Conservation (phyloP, 2,113 vertebrate genomes). For the Oceanodroma tethys region DNA sequence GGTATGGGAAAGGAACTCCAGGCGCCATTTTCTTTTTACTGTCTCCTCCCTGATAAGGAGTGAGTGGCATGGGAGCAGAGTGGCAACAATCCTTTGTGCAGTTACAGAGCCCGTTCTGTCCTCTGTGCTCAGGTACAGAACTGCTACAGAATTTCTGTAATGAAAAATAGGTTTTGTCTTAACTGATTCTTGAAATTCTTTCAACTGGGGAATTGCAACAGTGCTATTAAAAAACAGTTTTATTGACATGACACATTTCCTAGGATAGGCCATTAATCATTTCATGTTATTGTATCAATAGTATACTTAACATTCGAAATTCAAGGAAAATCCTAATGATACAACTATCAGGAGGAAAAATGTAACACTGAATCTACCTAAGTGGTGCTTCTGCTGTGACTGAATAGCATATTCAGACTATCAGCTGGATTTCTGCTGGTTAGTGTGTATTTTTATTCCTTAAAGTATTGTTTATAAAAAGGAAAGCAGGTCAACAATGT, state of each 20-base stretch:
- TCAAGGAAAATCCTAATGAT: background rate
- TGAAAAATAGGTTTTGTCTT: conserved; percentile 42
- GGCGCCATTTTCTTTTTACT: background rate
- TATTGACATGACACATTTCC: conserved; percentile 10
- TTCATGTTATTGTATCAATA: background rate
- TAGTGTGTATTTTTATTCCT: background rate
- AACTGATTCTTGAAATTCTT: conserved; percentile 5
- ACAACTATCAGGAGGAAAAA: background rate
- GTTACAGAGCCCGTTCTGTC: background rate
- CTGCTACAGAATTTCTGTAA: background rate
- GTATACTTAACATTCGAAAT: background rate
- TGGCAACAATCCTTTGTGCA: background rate
- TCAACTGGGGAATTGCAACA: background rate
- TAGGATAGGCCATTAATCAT: background rate
- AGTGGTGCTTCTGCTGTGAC: background rate
- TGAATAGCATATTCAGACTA: background rate
- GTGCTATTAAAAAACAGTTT: conserved; percentile 2
- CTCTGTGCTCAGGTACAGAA: background rate
- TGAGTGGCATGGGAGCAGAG: background rate
- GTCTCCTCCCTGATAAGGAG: background rate
- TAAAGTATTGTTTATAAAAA: background rate
- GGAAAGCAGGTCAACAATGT: background rate
- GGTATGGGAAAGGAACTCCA: background rate
- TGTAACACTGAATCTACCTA: background rate
- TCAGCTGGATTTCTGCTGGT: background rate